phyloP scores from a whole-genome alignment of 2,797 vertebrate species.

The Neopelma chrysocephalum region DNA sequence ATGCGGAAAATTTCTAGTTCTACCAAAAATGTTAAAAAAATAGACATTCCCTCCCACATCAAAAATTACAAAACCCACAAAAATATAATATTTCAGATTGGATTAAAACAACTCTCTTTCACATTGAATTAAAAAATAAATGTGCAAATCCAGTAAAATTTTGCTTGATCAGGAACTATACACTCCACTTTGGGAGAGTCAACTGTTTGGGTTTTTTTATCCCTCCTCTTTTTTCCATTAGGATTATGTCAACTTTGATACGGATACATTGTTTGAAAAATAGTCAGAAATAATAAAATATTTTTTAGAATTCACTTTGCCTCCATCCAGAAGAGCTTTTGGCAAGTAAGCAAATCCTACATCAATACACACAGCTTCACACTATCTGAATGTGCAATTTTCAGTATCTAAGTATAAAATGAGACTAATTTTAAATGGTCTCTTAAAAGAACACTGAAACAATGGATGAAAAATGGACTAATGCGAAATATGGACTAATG shows the following conservation, averaged over 20 bases:
- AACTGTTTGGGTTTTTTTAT: background rate
- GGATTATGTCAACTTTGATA: background rate
- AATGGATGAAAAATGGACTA: background rate
- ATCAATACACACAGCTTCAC: background rate
- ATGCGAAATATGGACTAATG: accelerated
- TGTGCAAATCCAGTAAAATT: background rate
- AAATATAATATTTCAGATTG: background rate
- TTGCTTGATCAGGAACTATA: background rate
- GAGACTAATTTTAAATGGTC: background rate
- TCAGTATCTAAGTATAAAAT: background rate
- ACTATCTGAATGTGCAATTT: background rate
- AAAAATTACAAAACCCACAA: background rate
- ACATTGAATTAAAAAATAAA: background rate
- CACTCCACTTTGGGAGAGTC: background rate
- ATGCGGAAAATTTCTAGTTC: background rate
- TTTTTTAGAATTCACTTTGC: background rate
- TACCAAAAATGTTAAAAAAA: background rate
- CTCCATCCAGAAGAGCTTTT: background rate
- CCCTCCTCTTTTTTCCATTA: background rate
- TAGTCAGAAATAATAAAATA: background rate
- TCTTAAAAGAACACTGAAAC: background rate
- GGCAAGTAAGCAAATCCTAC: background rate
- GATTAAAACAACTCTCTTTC: background rate
- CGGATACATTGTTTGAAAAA: background rate
- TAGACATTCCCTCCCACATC: accelerated